These are phyloP conservation scores for Mesoclemmys tuberculata DNA, from an alignment of 2,113 vertebrate species.

Conservation along the genomic window DNA sequence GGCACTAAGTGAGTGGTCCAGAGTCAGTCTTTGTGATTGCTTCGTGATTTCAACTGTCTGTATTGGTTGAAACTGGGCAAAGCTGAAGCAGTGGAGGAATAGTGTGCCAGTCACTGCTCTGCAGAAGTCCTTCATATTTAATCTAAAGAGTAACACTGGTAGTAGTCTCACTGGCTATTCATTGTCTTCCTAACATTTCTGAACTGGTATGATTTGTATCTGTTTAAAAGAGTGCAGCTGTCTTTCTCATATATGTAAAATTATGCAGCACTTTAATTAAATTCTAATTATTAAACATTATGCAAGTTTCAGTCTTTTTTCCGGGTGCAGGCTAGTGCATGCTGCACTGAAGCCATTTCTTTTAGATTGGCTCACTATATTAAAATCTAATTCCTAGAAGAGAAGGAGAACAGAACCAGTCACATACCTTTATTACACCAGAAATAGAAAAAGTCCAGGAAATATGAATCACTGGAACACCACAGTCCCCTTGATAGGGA, in stretches of 20 bases:
- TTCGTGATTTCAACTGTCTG: neutral
- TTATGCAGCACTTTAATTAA: rapidly evolving
- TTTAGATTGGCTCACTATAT: neutral
- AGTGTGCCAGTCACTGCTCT: neutral
- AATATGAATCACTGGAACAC: slow-evolving; percentile 35
- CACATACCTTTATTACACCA: neutral
- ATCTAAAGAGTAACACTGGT: neutral
- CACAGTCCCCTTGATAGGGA: slow-evolving; percentile 15
- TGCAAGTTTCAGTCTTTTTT: neutral
- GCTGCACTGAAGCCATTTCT: neutral
- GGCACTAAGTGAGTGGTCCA: neutral
- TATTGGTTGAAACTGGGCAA: neutral
- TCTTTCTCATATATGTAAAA: neutral
- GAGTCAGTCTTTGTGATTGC: neutral
- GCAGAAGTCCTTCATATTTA: neutral
- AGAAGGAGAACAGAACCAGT: slow-evolving; percentile 1
- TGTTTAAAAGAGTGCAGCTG: neutral
- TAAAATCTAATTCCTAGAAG: neutral
- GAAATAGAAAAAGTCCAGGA: slow-evolving; percentile 12
- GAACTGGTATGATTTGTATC: neutral
- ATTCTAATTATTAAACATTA: neutral
- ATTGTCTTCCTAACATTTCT: neutral
- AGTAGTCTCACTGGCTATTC: neutral
- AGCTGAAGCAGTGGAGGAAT: neutral
- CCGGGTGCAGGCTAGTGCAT: neutral